Evolutionary conservation across 2,888 invertebrate genomes (phyloP).

Genomic region (Pherbina coryleti): DNA sequence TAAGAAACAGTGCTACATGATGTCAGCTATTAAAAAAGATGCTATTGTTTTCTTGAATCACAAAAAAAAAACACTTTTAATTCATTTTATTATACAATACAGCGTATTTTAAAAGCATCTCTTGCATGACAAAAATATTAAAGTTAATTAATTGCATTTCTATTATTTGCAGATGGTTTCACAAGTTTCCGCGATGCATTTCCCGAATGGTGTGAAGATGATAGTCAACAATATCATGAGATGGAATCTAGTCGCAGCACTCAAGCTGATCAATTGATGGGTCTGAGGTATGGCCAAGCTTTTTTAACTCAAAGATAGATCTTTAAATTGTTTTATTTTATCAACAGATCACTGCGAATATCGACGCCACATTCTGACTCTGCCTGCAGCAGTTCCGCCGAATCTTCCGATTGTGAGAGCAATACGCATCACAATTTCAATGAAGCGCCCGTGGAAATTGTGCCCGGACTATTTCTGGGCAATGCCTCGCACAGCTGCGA

Average conservation of each 20-base stretch:
- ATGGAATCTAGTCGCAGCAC: slow-evolving; percentile 71
- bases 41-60: too few species aligned
- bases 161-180: slow-evolving; percentile 80
- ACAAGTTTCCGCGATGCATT: slow-evolving; percentile 84
- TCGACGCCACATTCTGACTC: slow-evolving; percentile 78
- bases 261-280: slow-evolving; percentile 75
- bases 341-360: slow-evolving; percentile 78
- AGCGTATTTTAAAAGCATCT: background rate
- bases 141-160: background rate
- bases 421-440: slow-evolving; percentile 74
- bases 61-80: background rate
- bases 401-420: slow-evolving; percentile 81
- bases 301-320: too few species aligned
- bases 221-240: slow-evolving; percentile 78
- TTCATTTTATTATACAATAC: background rate
- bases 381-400: slow-evolving; percentile 75
- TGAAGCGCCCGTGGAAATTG: slow-evolving; percentile 94
- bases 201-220: slow-evolving; percentile 92
- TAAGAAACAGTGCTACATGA: too few species aligned
- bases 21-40: too few species aligned
- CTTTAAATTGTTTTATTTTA: slow-evolving; percentile 44
- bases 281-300: slow-evolving; percentile 65
- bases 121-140: too few species aligned
- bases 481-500: slow-evolving; percentile 96
- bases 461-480: slow-evolving; percentile 93